Evolutionary conservation across 2,888 invertebrate species (phyloP).

Genomic region (Pyrochroa serraticornis): DNA sequence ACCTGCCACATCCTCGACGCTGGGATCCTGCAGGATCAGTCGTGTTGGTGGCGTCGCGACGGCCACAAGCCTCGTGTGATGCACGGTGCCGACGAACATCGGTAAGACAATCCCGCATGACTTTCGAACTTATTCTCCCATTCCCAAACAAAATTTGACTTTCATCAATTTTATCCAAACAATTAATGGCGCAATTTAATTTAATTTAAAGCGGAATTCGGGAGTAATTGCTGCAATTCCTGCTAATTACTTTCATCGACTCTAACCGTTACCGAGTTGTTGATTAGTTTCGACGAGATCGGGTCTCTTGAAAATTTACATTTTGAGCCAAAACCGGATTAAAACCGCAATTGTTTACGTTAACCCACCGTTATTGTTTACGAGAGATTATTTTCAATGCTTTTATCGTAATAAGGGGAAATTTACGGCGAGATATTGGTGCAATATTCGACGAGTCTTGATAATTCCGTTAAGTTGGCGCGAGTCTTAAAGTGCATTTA

Average conservation of each 20-base stretch:
- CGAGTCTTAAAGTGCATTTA: constrained; percentile 4
- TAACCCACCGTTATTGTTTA: constrained; percentile 41
- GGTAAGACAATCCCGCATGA: constrained; percentile 4
- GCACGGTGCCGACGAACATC: constrained; percentile 1
- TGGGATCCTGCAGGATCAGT: constrained; percentile 51
- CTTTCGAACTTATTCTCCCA: constrained; percentile 18
- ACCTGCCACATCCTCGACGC: constrained; percentile 45
- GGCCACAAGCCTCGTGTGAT: constrained; percentile 50
- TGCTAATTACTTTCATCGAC: too few relatives aligned
- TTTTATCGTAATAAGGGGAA: constrained; percentile 32
- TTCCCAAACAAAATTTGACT: constrained; percentile 17
- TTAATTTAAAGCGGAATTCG: too few relatives aligned
- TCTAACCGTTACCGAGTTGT: too few relatives aligned
- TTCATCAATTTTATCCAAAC: too few relatives aligned
- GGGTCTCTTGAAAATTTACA: constrained; percentile 27
- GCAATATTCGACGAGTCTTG: too few relatives aligned
- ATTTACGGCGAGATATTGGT: constrained; percentile 1
- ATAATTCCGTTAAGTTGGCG: constrained; percentile 14
- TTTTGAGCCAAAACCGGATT: constrained; percentile 32
- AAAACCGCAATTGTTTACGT: constrained; percentile 39
- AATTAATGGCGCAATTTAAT: too few relatives aligned
- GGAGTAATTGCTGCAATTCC: too few relatives aligned
- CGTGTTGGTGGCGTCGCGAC: constrained; percentile 55
- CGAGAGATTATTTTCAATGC: constrained; percentile 39
- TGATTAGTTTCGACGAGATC: not conserved